Percentiles rank a stretch among this genome's conserved stretches.
Evolutionary conservation across 37 sponge, comb jelly and placozoan genomes (phyloP).

Genomic region (Bolinopsis microptera): DNA sequence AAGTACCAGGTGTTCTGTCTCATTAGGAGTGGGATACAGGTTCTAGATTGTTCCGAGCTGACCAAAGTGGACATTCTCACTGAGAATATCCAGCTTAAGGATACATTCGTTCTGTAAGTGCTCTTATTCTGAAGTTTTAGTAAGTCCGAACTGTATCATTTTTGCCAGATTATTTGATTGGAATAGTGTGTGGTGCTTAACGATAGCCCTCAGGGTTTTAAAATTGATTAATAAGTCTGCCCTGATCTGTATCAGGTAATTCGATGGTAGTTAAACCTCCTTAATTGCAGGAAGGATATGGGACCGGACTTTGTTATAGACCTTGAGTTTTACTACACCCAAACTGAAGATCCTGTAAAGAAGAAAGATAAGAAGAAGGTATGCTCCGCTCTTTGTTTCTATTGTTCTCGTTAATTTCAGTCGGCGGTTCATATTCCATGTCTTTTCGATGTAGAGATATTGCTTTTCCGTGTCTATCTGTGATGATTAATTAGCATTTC

Average conservation of each 20-base stretch:
- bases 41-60: neutral
- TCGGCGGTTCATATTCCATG: too few species aligned
- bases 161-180: too few species aligned
- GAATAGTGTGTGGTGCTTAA: too few species aligned
- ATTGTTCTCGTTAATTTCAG: too few species aligned
- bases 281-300: constrained; percentile 16
- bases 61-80: constrained; percentile 34
- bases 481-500: too few species aligned
- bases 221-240: too few species aligned
- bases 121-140: neutral
- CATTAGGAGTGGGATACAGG: constrained; percentile 22
- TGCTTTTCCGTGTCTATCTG: too few species aligned
- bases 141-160: neutral
- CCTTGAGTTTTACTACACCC: constrained; percentile 48
- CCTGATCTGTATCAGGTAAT: too few species aligned
- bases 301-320: constrained; percentile 20
- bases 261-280: too few species aligned
- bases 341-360: neutral
- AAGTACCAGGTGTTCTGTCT: constrained; percentile 60
- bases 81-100: neutral
- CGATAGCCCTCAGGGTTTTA: too few species aligned
- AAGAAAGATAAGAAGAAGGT: constrained; percentile 16
- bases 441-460: too few species aligned
- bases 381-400: too few species aligned
- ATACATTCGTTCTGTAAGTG: constrained; percentile 36